Base-by-base conservation (phyloP, 1,140 invertebrate genomes). In the Brachionus paranguensis region DNA sequence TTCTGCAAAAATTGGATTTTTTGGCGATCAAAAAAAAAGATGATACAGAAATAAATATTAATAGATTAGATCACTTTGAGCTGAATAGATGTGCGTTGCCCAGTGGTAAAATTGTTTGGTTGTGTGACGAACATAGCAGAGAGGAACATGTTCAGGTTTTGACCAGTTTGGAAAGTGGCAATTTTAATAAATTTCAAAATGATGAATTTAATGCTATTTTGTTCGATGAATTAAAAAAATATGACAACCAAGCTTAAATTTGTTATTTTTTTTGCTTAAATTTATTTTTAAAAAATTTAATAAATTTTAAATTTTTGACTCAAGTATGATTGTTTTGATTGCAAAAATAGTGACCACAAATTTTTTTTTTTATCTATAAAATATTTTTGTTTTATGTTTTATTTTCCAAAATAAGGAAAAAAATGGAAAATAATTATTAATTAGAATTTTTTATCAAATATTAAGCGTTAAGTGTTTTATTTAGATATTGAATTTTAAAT, bases 61-160 rank as follows among this genome's bases (percentile, higher is more conserved):
- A 84, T 72, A 17, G 29, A 65, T 10, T 70, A 1, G 41, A 84
- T 24, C 17, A 41, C 37, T 43, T 74, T 60, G 45, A 50, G 24
- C 45, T 83, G 14, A 72, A 78, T 74, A 88, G 88, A 70, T 89
- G 88, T 76, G 86, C 86, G 83, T 84, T 88, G 24, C 88, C 88
- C n/a, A 88, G 86, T 85, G 88, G 88, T 14, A 88, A 88, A 85
- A 86, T 88, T 68, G 85, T 86, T 55, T 89, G 88, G 88, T 83
- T 89, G 43, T 89, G 88, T 86, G 81, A 85, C 2, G 76, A 86
- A 27, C 88, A 89, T 76, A 86, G 87, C 65, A 85, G 85, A 20
- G 86, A 86, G 4, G 85, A 86, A n/a, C 85, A 87, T 84, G 83
- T 65, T 20, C 20, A 33, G 41, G 29, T 55, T 8, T 50, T 84